A percentile compares a stretch with the other conserved stretches of the same genome.
These are phyloP conservation scores for Sphaeramia orbicularis DNA, from an alignment of 2,797 vertebrate species.

Conservation along the genomic window DNA sequence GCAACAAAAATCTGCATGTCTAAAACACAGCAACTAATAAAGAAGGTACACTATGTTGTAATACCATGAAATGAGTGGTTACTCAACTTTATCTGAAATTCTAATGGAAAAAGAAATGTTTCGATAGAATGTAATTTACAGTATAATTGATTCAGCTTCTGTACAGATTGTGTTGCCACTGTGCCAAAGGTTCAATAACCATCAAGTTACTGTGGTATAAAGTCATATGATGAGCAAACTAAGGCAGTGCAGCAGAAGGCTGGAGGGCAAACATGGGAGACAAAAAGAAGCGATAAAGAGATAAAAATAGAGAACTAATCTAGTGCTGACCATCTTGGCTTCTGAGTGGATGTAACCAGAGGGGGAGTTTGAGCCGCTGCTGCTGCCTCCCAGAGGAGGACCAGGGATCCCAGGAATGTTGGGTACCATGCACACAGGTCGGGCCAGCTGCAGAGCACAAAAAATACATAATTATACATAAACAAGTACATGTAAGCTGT, in stretches of 20 bases:
- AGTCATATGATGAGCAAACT: constrained; percentile 76
- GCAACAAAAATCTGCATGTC: not conserved
- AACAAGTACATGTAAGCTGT: constrained; percentile 16
- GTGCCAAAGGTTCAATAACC: constrained; percentile 55
- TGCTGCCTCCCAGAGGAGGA: constrained; percentile 92
- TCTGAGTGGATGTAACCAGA: constrained; percentile 93
- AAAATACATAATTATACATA: constrained; percentile 49
- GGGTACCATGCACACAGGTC: constrained; percentile 94
- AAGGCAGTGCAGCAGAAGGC: constrained; percentile 52
- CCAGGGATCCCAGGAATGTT: constrained; percentile 99
- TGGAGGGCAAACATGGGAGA: constrained; percentile 61
- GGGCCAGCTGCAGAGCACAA: constrained; percentile 87
- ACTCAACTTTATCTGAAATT: constrained; percentile 13
- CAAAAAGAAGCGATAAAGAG: constrained; percentile 63
- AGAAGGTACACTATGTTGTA: not conserved
- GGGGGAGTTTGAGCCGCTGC: constrained; percentile 92
- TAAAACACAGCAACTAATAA: not conserved
- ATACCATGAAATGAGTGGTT: constrained; percentile 5
- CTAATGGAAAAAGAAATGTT: not conserved
- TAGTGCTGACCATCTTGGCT: constrained; percentile 94
- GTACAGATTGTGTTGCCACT: constrained; percentile 14
- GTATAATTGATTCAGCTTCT: constrained; percentile 13
- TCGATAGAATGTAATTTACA: not conserved
- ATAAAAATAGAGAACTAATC: constrained; percentile 75
- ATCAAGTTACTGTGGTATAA: constrained; percentile 41